Percentiles rank a stretch among this genome's conserved stretches.
phyloP scores from a whole-genome alignment of 2,797 vertebrate genomes.

The Steatocranus sp. region DNA sequence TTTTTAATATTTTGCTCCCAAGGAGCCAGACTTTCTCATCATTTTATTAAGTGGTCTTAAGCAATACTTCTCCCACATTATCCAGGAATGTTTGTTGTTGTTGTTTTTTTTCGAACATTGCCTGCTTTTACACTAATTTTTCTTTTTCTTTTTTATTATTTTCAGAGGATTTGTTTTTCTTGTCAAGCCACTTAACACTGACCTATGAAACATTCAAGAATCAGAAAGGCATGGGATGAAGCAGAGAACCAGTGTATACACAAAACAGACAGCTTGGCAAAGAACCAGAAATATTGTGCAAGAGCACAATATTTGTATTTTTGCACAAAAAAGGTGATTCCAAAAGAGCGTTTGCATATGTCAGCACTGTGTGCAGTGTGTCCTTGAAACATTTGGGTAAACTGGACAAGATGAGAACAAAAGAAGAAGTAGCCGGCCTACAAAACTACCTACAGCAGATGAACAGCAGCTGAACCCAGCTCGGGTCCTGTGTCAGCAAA shows the following conservation, averaged over 20 bases:
- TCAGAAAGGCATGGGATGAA: background rate
- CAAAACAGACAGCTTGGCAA: background rate
- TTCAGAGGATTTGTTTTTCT: background rate
- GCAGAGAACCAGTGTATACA: background rate
- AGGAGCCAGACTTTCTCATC: fast-evolving
- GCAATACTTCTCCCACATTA: background rate
- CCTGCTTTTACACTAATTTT: background rate
- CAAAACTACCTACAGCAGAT: background rate
- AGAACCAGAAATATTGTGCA: background rate
- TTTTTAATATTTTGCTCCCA: background rate
- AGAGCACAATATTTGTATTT: background rate
- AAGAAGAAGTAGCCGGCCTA: background rate
- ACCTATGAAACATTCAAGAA: background rate
- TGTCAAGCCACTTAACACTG: background rate
- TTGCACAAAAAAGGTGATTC: background rate
- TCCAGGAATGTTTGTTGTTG: fast-evolving
- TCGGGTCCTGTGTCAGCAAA: background rate
- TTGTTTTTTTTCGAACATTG: too few relatives aligned
- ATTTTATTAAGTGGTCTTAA: background rate
- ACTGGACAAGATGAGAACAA: background rate
- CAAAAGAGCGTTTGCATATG: background rate
- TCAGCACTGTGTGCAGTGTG: background rate
- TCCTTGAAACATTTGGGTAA: background rate
- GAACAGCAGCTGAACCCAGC: background rate
- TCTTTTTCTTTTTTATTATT: background rate